Base-by-base conservation (phyloP, 2,113 vertebrate genomes). In the Leptobrachium ailaonicum region DNA sequence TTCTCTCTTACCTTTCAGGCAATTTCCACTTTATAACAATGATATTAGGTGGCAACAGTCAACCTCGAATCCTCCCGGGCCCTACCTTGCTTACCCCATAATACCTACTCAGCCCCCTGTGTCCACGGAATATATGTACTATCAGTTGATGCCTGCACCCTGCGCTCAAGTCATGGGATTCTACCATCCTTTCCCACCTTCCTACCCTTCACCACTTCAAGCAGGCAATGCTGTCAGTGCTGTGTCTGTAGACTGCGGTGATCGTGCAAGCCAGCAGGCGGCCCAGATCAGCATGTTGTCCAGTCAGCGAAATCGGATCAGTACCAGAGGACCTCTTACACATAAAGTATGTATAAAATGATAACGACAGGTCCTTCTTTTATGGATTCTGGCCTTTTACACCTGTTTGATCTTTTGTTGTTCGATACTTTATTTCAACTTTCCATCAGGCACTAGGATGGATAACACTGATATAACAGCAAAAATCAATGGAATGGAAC, bases 111-210 rank as follows among this genome's bases (percentile, higher is more conserved):
- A 98, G 83, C 96, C 96, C 10, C 94, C 96, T 43, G 95, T 99
- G 79, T 95, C 95, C 84, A 93, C 95, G 7, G 98, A 98, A 75
- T 98, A 98, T n/a, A 85, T 97, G 0, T 98, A 99, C 77, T 98
- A 98, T 71, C 96, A 98, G 88, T 88, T 99, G 82, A 96, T 99
- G 96, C 96, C 96, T 66, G 92, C 96, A 41, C 95, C 96, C 0
- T 99, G 97, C 86, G 93, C 96, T 60, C 96, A 97, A 56, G 94
- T 99, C 76, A 97, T 98, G 98, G 98, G 98, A 77, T 99, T 99
- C 88, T 98, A 98, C 84, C 96, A 98, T 88, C 96, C 96, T 60
- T 97, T 98, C 74, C 95, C 95, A 63, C 66, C 93, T 2, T 89
- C 96, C 0, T 98, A 96, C 43, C 88, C 94, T 2, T 88, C 90